A percentile compares a stretch with the other conserved stretches of the same genome.
Conservation (phyloP, 92 coral and sea anemone genomes). For the Epizoanthus rinbou region DNA sequence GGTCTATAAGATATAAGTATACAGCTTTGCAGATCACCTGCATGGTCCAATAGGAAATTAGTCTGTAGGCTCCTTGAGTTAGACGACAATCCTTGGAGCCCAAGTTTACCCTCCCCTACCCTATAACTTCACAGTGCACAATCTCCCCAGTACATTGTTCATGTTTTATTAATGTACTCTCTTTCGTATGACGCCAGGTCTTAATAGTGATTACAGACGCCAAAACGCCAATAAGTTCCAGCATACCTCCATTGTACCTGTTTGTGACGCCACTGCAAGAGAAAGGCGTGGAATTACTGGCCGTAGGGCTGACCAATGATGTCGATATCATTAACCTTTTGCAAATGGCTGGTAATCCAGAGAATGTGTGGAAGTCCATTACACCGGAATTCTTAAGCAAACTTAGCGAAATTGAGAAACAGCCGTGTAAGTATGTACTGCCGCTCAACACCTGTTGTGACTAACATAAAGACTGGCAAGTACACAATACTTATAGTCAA, state of each 20-base stretch:
- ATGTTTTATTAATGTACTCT: background rate
- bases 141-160: background rate
- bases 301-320: background rate
- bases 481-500: too few species aligned
- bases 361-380: background rate
- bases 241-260: background rate
- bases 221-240: background rate
- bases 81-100: too few species aligned
- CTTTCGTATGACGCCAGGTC: background rate
- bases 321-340: background rate
- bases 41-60: too few species aligned
- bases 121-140: background rate
- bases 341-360: background rate
- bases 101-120: too few species aligned
- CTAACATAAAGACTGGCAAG: too few species aligned
- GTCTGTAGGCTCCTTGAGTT: too few species aligned
- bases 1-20: too few species aligned
- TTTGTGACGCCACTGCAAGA: background rate
- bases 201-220: slow-evolving; percentile 15
- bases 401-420: slow-evolving; percentile 21
- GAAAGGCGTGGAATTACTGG: slow-evolving; percentile 1
- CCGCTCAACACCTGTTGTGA: too few species aligned
- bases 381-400: slow-evolving; percentile 8
- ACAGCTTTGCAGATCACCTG: too few species aligned
- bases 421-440: slow-evolving; percentile 9